phyloP scores from a whole-genome alignment of 92 coral and sea anemone species.

The Pocillopora meandrina region DNA sequence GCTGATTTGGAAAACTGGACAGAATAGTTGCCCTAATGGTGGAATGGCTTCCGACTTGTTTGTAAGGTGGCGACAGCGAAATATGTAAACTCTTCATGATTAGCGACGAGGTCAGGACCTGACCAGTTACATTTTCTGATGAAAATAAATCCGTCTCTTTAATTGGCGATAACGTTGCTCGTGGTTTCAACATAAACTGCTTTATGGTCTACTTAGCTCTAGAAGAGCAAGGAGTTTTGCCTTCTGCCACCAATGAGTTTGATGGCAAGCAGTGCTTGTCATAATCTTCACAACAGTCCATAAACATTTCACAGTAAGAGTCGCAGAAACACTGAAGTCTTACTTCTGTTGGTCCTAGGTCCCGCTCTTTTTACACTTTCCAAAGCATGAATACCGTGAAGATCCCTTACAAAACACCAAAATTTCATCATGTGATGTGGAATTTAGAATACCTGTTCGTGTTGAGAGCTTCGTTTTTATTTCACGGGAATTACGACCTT shows the following conservation, averaged over 20 bases:
- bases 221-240: neutral
- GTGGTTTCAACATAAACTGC: neutral
- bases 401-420: neutral
- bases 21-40: neutral
- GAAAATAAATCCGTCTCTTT: neutral
- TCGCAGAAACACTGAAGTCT: constrained; percentile 45
- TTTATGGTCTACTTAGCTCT: neutral
- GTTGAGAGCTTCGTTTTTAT: neutral
- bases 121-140: neutral
- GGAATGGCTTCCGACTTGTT: neutral
- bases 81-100: neutral
- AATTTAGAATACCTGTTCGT: neutral
- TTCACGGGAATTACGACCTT: neutral
- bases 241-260: neutral
- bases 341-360: neutral
- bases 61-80: neutral
- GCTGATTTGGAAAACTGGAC: neutral
- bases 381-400: neutral
- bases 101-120: neutral
- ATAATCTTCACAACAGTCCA: constrained; percentile 54
- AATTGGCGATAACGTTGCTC: neutral
- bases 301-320: constrained; percentile 27
- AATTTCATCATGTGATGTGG: neutral
- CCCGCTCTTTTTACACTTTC: neutral
- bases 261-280: constrained; percentile 10